Evolutionary conservation across 2,797 vertebrate species (phyloP), one percentile per base, ranked within the genome.

Genomic region (Crypturellus tataupa): DNA sequence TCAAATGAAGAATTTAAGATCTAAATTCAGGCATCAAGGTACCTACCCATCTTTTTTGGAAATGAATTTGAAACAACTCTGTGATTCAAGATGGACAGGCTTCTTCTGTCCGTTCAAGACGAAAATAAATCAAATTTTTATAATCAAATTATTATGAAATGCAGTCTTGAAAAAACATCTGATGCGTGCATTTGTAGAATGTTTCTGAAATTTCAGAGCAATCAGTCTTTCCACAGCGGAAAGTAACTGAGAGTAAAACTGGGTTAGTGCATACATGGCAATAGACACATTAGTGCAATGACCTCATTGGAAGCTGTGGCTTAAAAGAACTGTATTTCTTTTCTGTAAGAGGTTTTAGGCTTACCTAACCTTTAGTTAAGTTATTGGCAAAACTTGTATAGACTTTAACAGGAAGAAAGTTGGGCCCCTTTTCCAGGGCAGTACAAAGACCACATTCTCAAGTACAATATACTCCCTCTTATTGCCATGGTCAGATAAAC

Each of bases 401-500:
- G 56, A 39, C 31, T 94, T 49, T 19, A 92, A n/a, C 13, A 77
- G 76, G 63, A 85, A 78, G 31, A 82, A 94, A 81, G 83, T 15
- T 56, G 12, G 44, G 31, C 31, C 42, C 16, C 69, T 78, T 62
- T 6, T 77, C 46, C 73, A 96, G 59, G 75, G 80, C 77, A 87
- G 33, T 37, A 90, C 78, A 91, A 93, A 86, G 81, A 85, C 10
- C 76, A 60, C 90, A 91, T 56, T 89, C 79, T 92, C 64, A 91
- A 94, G 39, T 27, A 46, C 0, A 0, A 49, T 88, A 91, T 0
- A 0, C 39, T 87, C 63, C 69, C 27, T 4, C 84, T 72, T 89
- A 80, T 87, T 83, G 42, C 68, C 33, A 40, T 75, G 80, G 75
- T 94, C 93, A 96, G 89, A 88, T 97, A 96, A 96, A 89, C 94